Evolutionary conservation across 1,140 invertebrate genomes (phyloP).

Genomic region (Conopomorpha cramerella): DNA sequence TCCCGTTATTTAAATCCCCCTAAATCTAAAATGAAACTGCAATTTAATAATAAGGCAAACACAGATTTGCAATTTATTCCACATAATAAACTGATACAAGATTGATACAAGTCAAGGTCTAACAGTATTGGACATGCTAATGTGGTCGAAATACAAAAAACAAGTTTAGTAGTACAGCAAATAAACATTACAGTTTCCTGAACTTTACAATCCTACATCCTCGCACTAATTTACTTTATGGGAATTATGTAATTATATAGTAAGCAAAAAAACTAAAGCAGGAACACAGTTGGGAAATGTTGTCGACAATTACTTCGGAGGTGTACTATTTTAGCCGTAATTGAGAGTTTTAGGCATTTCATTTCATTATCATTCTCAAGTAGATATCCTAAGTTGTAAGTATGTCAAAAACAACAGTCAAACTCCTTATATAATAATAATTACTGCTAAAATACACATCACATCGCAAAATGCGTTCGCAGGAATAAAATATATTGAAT

Average conservation of each 20-base stretch:
- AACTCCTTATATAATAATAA: constrained; percentile 65
- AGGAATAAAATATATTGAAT: constrained; percentile 79
- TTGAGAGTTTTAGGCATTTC: constrained; percentile 50
- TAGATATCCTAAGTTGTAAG: constrained; percentile 54
- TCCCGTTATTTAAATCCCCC: too few relatives aligned
- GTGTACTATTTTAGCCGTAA: constrained; percentile 64
- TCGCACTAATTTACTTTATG: constrained; percentile 57
- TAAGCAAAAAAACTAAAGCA: constrained; percentile 61
- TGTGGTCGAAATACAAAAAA: constrained; percentile 50
- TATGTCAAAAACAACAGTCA: constrained; percentile 61
- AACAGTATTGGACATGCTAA: constrained; percentile 54
- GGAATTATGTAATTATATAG: constrained; percentile 57
- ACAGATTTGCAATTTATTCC: constrained; percentile 61
- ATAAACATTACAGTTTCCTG: constrained; percentile 54
- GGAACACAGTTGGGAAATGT: constrained; percentile 61
- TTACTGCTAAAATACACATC: constrained; percentile 80
- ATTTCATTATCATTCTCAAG: constrained; percentile 49
- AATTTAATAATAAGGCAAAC: constrained; percentile 54
- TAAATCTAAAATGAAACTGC: too few relatives aligned
- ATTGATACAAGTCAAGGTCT: constrained; percentile 54
- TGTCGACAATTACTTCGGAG: constrained; percentile 56
- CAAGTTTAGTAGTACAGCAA: constrained; percentile 41
- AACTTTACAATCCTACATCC: constrained; percentile 54
- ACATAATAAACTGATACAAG: constrained; percentile 59
- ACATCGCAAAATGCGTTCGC: constrained; percentile 79